A percentile compares a stretch with the other conserved stretches of the same genome.
phyloP scores from a whole-genome alignment of 2,113 vertebrate species.

The Cervus canadensis region DNA sequence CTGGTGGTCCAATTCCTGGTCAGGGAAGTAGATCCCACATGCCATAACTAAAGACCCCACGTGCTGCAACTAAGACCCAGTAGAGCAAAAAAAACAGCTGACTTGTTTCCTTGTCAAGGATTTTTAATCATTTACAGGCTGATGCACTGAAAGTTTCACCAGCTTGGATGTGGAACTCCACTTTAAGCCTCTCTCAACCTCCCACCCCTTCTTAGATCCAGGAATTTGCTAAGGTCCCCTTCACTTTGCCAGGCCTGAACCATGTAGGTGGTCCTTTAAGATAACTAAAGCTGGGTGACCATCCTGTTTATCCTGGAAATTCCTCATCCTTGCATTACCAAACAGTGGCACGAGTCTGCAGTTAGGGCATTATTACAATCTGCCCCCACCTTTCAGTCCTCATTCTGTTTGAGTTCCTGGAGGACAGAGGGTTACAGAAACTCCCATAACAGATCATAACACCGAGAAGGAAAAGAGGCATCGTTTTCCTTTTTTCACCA shows the following conservation, averaged over 20 bases:
- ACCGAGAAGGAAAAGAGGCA: neutral
- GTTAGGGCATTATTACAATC: neutral
- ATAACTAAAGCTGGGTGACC: neutral
- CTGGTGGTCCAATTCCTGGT: neutral
- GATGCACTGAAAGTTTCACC: neutral
- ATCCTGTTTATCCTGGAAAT: neutral
- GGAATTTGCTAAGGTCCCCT: neutral
- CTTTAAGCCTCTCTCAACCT: neutral
- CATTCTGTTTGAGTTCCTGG: neutral
- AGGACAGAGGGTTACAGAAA: neutral
- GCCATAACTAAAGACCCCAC: neutral
- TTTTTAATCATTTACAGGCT: neutral
- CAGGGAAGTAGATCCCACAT: neutral
- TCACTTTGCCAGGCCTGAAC: neutral
- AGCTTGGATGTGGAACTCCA: neutral
- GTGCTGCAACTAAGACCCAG: neutral
- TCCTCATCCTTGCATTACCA: neutral
- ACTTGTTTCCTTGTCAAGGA: neutral
- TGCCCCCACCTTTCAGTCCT: neutral
- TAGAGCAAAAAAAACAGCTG: neutral
- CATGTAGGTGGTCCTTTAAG: neutral
- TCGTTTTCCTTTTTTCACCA: neutral
- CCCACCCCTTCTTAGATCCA: neutral
- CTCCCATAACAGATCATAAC: too few species aligned
- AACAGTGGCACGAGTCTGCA: neutral